Base-by-base conservation (phyloP, 1,140 invertebrate genomes). In the Sweltsa coloradensis region DNA sequence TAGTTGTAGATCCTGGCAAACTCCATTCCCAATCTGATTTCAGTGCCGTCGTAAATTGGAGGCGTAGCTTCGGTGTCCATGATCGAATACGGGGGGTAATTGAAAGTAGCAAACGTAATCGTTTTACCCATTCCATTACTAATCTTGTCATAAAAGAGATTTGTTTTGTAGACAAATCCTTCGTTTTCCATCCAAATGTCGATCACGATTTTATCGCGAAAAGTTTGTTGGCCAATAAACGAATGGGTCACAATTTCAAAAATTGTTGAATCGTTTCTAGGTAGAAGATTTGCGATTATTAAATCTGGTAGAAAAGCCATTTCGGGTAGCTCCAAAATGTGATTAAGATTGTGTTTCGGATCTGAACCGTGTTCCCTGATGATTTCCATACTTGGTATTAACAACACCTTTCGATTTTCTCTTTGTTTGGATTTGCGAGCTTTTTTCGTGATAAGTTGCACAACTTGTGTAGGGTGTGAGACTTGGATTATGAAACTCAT, bases 1-100 rank as follows among this genome's bases (percentile, higher is more conserved):
- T 70, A 74, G 53, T 72, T 70, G 42, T 54, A 50, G 6, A 41
- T 39, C 41, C 50, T 52, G 37, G 57, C 59, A 54, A 60, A 68
- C 43, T 63, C 59, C 11, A 62, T 16, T 4, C 54, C 57, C 5
- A 62, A 44, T 47, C 54, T 54, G 49, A 62, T 59, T 57, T 71
- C 67, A 6, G 68, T 68, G 3, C 69, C 69, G 49, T 65, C 60
- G 2, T 22, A 19, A 2, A 40, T 23, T 0, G 37, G 37, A 21
- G 37, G 37, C 13, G 11, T 7, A 11, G 37, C 37, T 9, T 40
- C 7, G 9, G 24, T 3, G 37, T 40, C 37, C 1, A 19, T 7
- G 37, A 40, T 19, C 19, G 19, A 22, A 23, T 40, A 40, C 6
- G 37, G 37, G 1, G 19, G 37, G 18, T 40, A 40, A 11, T 9